Conservation (phyloP, 2,113 vertebrate genomes). For the Nesogale talazaci region DNA sequence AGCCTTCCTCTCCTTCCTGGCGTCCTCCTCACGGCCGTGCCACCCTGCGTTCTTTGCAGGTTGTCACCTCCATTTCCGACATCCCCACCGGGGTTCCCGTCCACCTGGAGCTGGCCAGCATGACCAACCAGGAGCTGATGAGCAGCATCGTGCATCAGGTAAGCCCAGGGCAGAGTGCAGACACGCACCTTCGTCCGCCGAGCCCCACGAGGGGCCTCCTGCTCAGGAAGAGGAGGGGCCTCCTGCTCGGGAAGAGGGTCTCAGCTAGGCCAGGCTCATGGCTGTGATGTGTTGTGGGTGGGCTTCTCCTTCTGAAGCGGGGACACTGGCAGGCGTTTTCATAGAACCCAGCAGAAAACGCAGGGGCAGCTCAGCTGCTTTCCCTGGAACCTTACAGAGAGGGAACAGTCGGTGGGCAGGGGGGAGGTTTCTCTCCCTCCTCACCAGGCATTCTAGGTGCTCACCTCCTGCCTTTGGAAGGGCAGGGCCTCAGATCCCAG, state of each 20-base stretch:
- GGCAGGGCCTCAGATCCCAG: background rate
- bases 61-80: slow-evolving; percentile 91
- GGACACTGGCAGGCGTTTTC: background rate
- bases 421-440: background rate
- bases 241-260: background rate
- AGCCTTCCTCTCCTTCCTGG: background rate
- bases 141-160: slow-evolving; percentile 95
- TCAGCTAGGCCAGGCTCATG: background rate
- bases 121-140: slow-evolving; percentile 97
- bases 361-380: background rate
- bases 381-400: background rate
- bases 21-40: background rate
- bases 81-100: slow-evolving; percentile 92
- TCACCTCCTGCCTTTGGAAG: background rate
- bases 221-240: background rate
- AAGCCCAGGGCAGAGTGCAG: slow-evolving; percentile 67
- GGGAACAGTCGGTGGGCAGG: no score
- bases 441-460: background rate
- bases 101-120: slow-evolving; percentile 97
- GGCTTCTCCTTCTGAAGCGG: background rate
- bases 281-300: background rate
- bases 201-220: background rate
- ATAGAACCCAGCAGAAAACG: background rate
- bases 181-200: background rate
- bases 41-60: slow-evolving; percentile 82